Base-by-base conservation (phyloP, 2,888 invertebrate genomes). In the Drosophila buzzatii region DNA sequence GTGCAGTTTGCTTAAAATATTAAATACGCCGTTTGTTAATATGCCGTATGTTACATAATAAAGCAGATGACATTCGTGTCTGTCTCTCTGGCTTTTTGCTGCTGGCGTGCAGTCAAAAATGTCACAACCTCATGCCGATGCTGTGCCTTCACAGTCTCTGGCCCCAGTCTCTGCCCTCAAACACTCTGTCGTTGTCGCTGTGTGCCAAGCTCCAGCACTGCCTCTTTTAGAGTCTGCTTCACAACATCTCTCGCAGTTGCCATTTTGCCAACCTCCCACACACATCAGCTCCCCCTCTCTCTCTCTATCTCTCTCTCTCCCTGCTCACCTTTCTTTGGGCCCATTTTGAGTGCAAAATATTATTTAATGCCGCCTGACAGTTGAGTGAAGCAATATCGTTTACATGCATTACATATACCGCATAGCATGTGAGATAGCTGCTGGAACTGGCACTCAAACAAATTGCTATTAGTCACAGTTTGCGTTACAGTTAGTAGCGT, bases 361-460 rank as follows among this genome's bases (percentile, higher is more conserved):
- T 89, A 87, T 87, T 87, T 89, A 89, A 87, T 87, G 76, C 79
- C 78, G 76, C 64, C 81, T 76, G 87, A 89, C 89, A 87, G 82
- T 68, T 87, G 89, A 89, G 72, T 86, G 82, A 85, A 85, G 85
- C 79, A 82, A 87, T 87, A 87, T 89, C 87, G 85, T 82, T 82
- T 85, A 87, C 89, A 89, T 87, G 87, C 80, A 82, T 87, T 80
- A 82, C 81, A 76, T 81, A 85, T 70, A 39, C 59, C 56, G 41
- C 66, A 33, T 42, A 55, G 14, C 42, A 14, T 18, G 33, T 16
- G 39, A 39, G 35, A 12, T 20, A 33, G 14, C 8, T 9, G 59
- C 39, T 37, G 58, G n/a, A 39, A 42, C 56, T 53, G 81, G 66
- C 85, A 82, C 84, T 85, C 85, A 80, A 60, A 61, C 81, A 87